Conservation (phyloP, 2,888 invertebrate genomes). For the Heliconius ethilla region DNA sequence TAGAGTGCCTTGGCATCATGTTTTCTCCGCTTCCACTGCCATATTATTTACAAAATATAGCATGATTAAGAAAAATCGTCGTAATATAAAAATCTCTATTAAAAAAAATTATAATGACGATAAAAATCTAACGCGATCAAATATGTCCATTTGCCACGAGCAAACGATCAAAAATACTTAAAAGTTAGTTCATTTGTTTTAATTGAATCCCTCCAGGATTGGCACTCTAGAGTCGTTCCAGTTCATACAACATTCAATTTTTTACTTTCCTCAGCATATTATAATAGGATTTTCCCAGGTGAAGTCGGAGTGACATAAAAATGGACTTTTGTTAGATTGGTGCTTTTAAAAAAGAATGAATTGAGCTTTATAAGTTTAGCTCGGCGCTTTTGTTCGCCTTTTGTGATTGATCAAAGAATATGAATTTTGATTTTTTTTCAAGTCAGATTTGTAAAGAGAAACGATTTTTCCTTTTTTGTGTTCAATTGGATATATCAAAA, state of each 20-base stretch:
- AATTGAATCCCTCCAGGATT: neutral
- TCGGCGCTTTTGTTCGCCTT: neutral
- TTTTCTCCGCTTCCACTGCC: too few species aligned
- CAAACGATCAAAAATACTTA: conserved; percentile 1
- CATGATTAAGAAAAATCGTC: too few species aligned
- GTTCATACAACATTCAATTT: neutral
- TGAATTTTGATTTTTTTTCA: neutral
- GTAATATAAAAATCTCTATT: too few species aligned
- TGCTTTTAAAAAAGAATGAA: neutral
- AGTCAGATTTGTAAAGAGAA: neutral
- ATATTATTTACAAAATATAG: too few species aligned
- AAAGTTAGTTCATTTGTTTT: neutral
- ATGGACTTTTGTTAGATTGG: conserved; percentile 1
- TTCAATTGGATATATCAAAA: neutral
- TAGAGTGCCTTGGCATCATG: too few species aligned
- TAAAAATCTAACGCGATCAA: neutral
- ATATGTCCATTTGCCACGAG: neutral
- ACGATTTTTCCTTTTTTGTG: neutral
- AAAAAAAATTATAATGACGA: neutral
- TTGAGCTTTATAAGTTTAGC: neutral
- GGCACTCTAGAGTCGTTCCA: neutral
- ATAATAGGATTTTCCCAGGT: conserved; percentile 4
- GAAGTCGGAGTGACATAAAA: neutral
- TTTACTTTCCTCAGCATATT: neutral
- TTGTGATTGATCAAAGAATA: conserved; percentile 15